Conservation (phyloP, 1,140 invertebrate species). For the Neodiprion pinetum region DNA sequence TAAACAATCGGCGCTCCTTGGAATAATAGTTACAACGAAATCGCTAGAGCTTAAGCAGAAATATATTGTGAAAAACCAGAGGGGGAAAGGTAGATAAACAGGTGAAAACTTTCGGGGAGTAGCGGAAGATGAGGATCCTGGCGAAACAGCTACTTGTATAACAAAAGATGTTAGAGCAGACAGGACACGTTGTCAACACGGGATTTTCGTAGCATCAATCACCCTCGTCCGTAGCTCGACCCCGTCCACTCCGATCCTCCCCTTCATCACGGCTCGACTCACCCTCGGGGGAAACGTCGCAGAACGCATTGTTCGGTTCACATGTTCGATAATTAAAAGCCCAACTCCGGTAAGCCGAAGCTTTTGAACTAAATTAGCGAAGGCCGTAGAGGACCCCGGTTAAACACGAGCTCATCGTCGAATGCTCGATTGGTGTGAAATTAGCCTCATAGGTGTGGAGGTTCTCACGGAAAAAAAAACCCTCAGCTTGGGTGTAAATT, state of each 20-base stretch:
- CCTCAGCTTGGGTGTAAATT: too few species aligned
- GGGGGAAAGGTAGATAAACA: not conserved
- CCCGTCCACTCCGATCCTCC: not conserved
- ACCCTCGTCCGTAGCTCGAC: not conserved
- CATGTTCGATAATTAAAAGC: not conserved
- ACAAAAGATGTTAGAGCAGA: constrained; percentile 25
- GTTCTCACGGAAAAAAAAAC: too few species aligned
- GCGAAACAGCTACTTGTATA: not conserved
- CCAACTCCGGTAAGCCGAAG: not conserved
- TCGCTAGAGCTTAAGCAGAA: too few species aligned
- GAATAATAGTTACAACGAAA: too few species aligned
- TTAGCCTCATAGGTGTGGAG: too few species aligned
- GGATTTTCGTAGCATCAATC: constrained; percentile 33
- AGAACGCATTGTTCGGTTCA: not conserved
- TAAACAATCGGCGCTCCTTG: too few species aligned
- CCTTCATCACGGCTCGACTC: not conserved
- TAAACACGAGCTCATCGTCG: too few species aligned
- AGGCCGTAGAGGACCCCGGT: too few species aligned
- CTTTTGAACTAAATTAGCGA: too few species aligned
- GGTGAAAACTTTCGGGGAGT: not conserved
- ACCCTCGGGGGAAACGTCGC: not conserved
- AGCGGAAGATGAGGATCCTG: not conserved
- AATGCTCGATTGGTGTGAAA: too few species aligned
- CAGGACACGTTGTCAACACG: constrained; percentile 30
- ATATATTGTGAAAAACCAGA: not conserved